A percentile compares a stretch with the other conserved stretches of the same genome.
phyloP scores from a whole-genome alignment of 1,140 invertebrate genomes.

The Cherax destructor region DNA sequence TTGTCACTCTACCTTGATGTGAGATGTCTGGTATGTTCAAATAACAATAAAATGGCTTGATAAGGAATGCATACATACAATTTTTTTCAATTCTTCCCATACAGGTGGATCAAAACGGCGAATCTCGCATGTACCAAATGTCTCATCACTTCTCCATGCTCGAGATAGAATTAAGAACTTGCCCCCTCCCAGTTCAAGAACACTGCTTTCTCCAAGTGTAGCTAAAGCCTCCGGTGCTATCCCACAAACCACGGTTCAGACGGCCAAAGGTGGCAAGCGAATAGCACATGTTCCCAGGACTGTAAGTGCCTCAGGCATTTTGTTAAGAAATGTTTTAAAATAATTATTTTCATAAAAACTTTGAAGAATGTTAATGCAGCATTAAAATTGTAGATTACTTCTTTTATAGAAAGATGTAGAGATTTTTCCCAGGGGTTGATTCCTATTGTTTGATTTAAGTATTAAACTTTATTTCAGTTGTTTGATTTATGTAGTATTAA shows the following conservation, averaged over 20 bases:
- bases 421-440: too few relatives aligned
- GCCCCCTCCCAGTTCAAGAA: slow-evolving; percentile 6
- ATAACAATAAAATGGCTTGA: too few relatives aligned
- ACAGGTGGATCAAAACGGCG: slow-evolving; percentile 67
- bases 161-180: slow-evolving; percentile 38
- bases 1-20: too few relatives aligned
- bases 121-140: slow-evolving; percentile 73
- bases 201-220: slow-evolving; percentile 25
- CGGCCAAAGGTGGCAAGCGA: slow-evolving; percentile 81
- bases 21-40: too few relatives aligned
- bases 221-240: slow-evolving; percentile 22
- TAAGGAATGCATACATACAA: too few relatives aligned
- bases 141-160: slow-evolving; percentile 57
- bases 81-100: background rate
- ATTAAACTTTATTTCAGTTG: too few relatives aligned
- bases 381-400: too few relatives aligned
- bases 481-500: too few relatives aligned
- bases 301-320: slow-evolving; percentile 73
- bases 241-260: slow-evolving; percentile 80
- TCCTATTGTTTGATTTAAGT: too few relatives aligned
- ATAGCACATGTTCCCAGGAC: slow-evolving; percentile 82
- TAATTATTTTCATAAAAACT: too few relatives aligned
- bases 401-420: too few relatives aligned
- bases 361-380: too few relatives aligned
- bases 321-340: background rate